Conservation (phyloP, 23 tunicate genomes). For the Ciona savignyi region DNA sequence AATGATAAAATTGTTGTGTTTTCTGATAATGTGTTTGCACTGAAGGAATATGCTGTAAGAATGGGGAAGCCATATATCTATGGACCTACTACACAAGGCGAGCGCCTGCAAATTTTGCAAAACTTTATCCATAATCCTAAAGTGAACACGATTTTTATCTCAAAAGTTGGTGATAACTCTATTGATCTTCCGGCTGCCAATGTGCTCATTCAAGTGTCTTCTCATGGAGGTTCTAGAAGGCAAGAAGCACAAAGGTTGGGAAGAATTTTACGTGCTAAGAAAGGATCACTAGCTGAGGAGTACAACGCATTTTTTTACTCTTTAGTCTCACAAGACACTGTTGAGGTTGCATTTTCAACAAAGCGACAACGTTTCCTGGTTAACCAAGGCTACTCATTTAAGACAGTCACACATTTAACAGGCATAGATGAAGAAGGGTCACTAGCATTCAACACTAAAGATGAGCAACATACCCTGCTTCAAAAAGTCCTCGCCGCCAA, state of each 20-base stretch:
- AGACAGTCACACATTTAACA: slow-evolving; percentile 49
- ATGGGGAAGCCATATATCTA: slow-evolving; percentile 99
- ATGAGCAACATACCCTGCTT: slow-evolving; percentile 77
- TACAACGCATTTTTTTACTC: slow-evolving; percentile 98
- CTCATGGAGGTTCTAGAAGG: slow-evolving; percentile 98
- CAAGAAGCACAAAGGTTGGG: slow-evolving; percentile 99
- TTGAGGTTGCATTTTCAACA: slow-evolving; percentile 96
- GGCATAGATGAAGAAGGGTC: slow-evolving; percentile 75
- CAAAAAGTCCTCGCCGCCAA: slow-evolving; percentile 97
- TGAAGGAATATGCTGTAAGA: slow-evolving; percentile 87
- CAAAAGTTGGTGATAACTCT: slow-evolving; percentile 99
- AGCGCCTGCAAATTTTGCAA: slow-evolving; percentile 90
- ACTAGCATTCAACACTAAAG: slow-evolving; percentile 67
- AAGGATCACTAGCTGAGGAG: slow-evolving; percentile 90
- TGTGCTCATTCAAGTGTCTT: slow-evolving; percentile 95
- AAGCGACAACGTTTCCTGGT: slow-evolving; percentile 95
- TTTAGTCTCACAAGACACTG: slow-evolving; percentile 94
- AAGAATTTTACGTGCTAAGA: slow-evolving; percentile 92
- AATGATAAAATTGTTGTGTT: slow-evolving; percentile 99
- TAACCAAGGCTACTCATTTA: slow-evolving; percentile 97
- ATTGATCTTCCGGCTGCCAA: slow-evolving; percentile 99
- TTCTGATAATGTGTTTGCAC: slow-evolving; percentile 98
- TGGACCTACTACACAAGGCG: slow-evolving; percentile 95
- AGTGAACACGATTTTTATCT: slow-evolving; percentile 96
- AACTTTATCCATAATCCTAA: slow-evolving; percentile 96